Evolutionary conservation across 1,140 invertebrate genomes (phyloP).

Genomic region (Drosophila rufa): DNA sequence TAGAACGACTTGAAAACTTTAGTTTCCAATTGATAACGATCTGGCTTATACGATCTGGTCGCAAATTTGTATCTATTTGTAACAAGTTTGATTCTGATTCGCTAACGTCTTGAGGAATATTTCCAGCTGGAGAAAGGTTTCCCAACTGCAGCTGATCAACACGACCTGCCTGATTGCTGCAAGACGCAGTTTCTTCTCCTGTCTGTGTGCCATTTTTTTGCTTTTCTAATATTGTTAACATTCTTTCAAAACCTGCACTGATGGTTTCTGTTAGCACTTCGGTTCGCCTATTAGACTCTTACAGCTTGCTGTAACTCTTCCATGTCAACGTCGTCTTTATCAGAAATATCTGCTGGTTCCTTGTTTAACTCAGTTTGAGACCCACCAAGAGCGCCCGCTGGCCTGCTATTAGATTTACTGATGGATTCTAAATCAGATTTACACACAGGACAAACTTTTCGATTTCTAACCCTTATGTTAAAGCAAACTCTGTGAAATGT

Average conservation of each 20-base stretch:
- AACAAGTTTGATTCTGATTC: background rate
- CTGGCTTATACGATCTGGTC: constrained; percentile 14
- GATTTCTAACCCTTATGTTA: too few species aligned
- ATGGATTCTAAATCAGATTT: too few species aligned
- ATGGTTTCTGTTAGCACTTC: background rate
- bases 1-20: background rate
- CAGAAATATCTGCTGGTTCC: too few species aligned
- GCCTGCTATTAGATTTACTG: too few species aligned
- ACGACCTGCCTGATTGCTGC: background rate
- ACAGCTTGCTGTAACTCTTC: too few species aligned
- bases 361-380: too few species aligned
- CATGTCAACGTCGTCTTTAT: too few species aligned
- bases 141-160: background rate
- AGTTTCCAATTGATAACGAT: constrained; percentile 6
- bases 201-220: background rate
- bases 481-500: too few species aligned
- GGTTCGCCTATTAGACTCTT: background rate
- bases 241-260: background rate
- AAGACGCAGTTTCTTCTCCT: background rate
- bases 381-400: too few species aligned
- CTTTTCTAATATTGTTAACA: background rate
- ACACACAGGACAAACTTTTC: too few species aligned
- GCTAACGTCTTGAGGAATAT: background rate
- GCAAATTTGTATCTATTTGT: background rate
- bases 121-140: background rate